Evolutionary conservation across 2,113 vertebrate genomes (phyloP).

Genomic region (Xenopus borealis): DNA sequence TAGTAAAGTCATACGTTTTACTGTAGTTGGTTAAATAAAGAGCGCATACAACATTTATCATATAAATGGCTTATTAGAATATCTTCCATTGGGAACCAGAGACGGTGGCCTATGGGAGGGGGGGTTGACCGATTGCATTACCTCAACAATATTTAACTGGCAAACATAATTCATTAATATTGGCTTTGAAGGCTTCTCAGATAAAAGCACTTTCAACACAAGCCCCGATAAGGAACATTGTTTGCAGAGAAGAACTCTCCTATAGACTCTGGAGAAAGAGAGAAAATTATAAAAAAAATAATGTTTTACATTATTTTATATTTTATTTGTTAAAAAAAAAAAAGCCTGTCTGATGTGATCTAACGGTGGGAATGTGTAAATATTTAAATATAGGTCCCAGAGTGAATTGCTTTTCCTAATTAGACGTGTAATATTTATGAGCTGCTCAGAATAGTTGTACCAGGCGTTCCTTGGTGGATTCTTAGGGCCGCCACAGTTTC

Average conservation of each 20-base stretch:
- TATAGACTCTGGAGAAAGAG: no score
- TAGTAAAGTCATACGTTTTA: not conserved
- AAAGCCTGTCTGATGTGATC: no score
- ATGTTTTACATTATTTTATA: no score
- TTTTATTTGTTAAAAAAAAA: no score
- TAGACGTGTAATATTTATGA: no score
- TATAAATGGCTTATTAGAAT: not conserved
- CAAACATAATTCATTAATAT: conserved; percentile 1
- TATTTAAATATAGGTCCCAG: no score
- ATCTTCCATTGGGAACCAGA: not conserved
- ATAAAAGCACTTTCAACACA: not conserved
- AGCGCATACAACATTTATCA: conserved; percentile 1
- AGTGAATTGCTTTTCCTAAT: no score
- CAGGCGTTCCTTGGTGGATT: no score
- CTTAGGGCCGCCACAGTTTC: no score
- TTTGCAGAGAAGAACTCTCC: not conserved
- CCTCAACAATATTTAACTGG: not conserved
- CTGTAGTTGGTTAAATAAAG: not conserved
- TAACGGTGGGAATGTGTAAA: no score
- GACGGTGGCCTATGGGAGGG: not conserved
- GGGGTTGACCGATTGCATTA: not conserved
- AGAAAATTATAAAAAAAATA: no score
- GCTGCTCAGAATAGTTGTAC: no score
- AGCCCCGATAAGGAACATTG: not conserved
- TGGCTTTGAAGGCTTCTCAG: not conserved